Conservation (phyloP, 2,797 vertebrate species). For the Ptychadena robeensis region DNA sequence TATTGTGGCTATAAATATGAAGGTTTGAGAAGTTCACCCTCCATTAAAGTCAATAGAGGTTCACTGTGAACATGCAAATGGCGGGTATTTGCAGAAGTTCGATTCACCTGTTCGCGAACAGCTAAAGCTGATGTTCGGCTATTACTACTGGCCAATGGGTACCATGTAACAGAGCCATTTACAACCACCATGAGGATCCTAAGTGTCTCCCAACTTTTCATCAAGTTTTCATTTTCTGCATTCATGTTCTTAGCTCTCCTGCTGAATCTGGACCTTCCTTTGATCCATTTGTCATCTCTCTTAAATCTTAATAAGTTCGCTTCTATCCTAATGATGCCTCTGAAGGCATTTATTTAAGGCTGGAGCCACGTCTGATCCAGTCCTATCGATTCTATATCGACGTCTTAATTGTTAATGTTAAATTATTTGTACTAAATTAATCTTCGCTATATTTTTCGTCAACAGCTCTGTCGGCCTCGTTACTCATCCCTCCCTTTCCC, state of each 20-base stretch:
- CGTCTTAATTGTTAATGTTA: slow-evolving; percentile 50
- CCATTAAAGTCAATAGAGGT: too few species aligned
- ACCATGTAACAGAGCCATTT: neutral
- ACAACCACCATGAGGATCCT: neutral
- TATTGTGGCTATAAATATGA: too few species aligned
- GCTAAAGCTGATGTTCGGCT: too few species aligned
- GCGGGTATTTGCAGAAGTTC: too few species aligned
- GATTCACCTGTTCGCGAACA: too few species aligned
- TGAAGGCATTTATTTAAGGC: neutral
- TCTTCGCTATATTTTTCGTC: slow-evolving; percentile 32
- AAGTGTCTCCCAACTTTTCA: neutral
- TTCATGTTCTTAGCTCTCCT: neutral
- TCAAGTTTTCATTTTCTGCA: neutral
- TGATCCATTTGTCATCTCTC: neutral
- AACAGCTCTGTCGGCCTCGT: slow-evolving; percentile 23
- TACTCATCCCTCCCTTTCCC: slow-evolving; percentile 34
- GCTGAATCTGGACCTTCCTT: neutral
- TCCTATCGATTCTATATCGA: slow-evolving; percentile 47
- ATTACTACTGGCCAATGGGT: too few species aligned
- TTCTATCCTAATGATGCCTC: slow-evolving; percentile 15
- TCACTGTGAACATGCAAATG: too few species aligned
- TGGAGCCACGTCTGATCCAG: neutral
- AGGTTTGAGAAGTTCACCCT: too few species aligned
- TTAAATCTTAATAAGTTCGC: neutral
- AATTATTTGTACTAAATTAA: slow-evolving; percentile 35